Percentiles rank a stretch among this genome's conserved stretches.
Conservation (phyloP, 2,113 vertebrate species). For the Chrysemys picta region DNA sequence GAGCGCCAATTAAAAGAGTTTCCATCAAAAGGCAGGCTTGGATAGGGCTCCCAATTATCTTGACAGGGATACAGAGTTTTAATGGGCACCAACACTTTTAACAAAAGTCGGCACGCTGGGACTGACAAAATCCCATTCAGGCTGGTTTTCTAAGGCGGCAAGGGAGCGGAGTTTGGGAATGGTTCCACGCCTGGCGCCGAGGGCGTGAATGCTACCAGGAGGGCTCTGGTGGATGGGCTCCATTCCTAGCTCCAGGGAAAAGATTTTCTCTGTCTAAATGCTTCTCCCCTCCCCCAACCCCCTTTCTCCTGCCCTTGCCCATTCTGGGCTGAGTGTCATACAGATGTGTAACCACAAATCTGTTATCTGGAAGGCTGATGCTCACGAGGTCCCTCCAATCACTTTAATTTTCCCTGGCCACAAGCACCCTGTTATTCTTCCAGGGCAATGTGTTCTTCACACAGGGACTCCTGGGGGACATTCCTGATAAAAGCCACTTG, state of each 20-base stretch:
- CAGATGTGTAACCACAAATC: not conserved
- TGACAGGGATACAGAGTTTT: not conserved
- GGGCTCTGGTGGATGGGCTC: not conserved
- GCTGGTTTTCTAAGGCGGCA: fast-evolving
- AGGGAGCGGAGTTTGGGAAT: not conserved
- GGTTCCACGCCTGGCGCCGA: fast-evolving
- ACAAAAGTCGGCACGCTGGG: conserved; percentile 16
- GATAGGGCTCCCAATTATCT: conserved; percentile 47
- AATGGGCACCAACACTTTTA: conserved; percentile 22
- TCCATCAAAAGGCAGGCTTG: conserved; percentile 34
- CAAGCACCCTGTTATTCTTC: not conserved
- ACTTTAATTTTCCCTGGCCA: not conserved
- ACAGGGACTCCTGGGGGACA: not conserved
- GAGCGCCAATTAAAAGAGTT: not conserved
- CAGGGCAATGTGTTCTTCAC: not conserved
- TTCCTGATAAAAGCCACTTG: not conserved
- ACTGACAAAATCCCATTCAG: conserved; percentile 37
- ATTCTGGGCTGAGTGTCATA: not conserved
- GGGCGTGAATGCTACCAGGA: fast-evolving
- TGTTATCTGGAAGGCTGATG: not conserved
- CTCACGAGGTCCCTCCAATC: not conserved
- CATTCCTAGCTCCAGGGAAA: fast-evolving
- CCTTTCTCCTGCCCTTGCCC: not conserved
- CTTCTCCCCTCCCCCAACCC: not conserved
- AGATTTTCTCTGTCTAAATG: not conserved